These are phyloP conservation scores for Turritopsis dohrnii DNA, from an alignment of 30 jellyfish, hydroid and myxozoan species.

Conservation along the genomic window DNA sequence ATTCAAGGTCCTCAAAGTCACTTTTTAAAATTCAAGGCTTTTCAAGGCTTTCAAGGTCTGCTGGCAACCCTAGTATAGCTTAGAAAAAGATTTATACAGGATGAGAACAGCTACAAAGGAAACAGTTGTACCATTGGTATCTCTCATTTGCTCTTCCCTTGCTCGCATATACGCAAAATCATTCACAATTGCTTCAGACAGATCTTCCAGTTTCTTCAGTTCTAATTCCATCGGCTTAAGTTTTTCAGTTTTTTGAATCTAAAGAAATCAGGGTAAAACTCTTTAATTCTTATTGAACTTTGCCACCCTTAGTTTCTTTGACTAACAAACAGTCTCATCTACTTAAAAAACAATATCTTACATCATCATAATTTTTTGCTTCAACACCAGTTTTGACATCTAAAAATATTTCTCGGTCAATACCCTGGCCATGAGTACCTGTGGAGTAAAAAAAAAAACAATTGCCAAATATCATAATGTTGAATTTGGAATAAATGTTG, in stretches of 20 bases:
- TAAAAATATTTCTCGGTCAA: constrained; percentile 81
- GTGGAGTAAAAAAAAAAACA: neutral
- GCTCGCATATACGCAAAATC: constrained; percentile 99
- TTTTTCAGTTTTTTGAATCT: constrained; percentile 92
- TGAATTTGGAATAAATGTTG: no score
- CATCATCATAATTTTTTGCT: constrained; percentile 96
- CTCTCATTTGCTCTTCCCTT: constrained; percentile 99
- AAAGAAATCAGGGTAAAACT: no score
- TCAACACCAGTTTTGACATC: constrained; percentile 96
- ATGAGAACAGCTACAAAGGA: no score
- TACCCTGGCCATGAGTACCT: constrained; percentile 97
- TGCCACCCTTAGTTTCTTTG: no score
- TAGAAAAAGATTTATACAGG: no score
- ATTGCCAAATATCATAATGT: no score
- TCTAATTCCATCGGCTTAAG: constrained; percentile 97
- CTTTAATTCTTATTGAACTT: no score
- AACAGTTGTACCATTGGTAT: constrained; percentile 88
- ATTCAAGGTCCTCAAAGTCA: no score
- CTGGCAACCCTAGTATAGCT: no score
- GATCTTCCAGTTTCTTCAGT: constrained; percentile 84
- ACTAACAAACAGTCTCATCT: no score
- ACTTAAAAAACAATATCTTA: constrained; percentile 41
- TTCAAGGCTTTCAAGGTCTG: no score
- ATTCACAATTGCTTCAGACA: constrained; percentile 95
- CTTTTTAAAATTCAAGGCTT: no score